phyloP scores from a whole-genome alignment of 2,888 invertebrate species.

The Protonemura montana region DNA sequence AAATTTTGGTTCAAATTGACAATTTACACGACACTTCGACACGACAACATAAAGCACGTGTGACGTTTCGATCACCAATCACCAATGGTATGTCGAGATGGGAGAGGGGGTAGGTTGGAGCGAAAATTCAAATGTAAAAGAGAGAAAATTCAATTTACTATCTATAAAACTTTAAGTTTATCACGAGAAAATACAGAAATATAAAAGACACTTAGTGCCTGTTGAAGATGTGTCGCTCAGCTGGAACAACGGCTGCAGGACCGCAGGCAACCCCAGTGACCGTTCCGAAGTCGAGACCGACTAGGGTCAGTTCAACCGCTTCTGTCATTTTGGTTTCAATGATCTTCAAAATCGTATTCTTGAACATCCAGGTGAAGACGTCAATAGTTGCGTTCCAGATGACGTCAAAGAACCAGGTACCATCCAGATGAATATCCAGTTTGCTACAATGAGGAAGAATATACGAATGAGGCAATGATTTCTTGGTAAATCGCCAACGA shows the following conservation, averaged over 20 bases:
- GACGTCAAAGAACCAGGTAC: conserved; percentile 36
- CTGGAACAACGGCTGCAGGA: not conserved
- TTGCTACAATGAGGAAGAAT: not conserved
- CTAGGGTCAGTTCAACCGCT: conserved; percentile 36
- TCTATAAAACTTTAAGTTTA: not conserved
- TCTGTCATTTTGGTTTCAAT: conserved; percentile 25
- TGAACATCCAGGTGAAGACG: conserved; percentile 30
- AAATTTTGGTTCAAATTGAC: not conserved
- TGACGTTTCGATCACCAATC: not conserved
- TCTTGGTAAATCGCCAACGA: not conserved
- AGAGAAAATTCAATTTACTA: not conserved
- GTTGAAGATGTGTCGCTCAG: not conserved
- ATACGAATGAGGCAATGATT: not conserved
- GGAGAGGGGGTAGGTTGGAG: not conserved
- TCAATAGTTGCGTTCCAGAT: conserved; percentile 28
- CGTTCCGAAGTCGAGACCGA: conserved; percentile 29
- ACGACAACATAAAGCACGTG: not conserved
- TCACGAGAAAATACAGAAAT: not conserved
- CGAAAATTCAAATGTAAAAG: not conserved
- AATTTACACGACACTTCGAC: not conserved
- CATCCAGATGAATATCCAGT: conserved; percentile 27
- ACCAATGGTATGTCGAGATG: not conserved
- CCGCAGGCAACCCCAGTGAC: not conserved
- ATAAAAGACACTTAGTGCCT: not conserved
- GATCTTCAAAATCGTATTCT: conserved; percentile 23